These are phyloP conservation scores for Madoqua kirkii DNA, from an alignment of 2,113 vertebrate genomes.

Conservation along the genomic window DNA sequence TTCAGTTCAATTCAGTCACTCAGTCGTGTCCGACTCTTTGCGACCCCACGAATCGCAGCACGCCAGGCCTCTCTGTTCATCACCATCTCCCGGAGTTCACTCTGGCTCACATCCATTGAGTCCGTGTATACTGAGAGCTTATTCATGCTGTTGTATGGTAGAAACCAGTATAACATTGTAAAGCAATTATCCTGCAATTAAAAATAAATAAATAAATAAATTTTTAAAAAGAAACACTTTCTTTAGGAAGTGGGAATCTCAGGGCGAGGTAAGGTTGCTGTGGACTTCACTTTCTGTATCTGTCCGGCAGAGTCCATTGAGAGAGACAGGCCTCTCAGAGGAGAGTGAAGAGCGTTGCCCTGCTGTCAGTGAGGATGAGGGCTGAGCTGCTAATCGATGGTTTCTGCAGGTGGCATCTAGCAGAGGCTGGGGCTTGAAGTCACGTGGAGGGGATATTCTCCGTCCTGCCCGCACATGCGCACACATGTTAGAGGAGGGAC, in stretches of 20 bases:
- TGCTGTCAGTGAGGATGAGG: slow-evolving; percentile 51
- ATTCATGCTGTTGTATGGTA: not conserved
- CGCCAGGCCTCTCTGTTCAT: too few species aligned
- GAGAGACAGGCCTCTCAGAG: slow-evolving; percentile 54
- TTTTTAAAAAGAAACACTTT: not conserved
- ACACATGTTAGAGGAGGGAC: not conserved
- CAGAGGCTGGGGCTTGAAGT: not conserved
- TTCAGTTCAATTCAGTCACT: too few species aligned
- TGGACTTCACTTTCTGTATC: slow-evolving; percentile 45
- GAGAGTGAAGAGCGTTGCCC: slow-evolving; percentile 15
- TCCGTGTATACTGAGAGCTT: not conserved
- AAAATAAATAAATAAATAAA: not conserved
- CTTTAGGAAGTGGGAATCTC: not conserved
- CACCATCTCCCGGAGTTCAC: too few species aligned
- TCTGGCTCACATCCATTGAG: too few species aligned
- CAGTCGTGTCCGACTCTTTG: too few species aligned
- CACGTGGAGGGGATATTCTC: not conserved
- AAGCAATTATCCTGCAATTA: not conserved
- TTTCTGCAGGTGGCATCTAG: slow-evolving; percentile 1
- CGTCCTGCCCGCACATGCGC: not conserved
- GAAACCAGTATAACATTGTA: not conserved
- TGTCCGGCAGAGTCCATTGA: slow-evolving; percentile 43
- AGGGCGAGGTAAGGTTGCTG: not conserved
- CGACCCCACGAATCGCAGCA: too few species aligned
- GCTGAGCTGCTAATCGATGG: not conserved